Evolutionary conservation across 2,797 vertebrate genomes (phyloP).

Genomic region (Arctocebus calabarensis): DNA sequence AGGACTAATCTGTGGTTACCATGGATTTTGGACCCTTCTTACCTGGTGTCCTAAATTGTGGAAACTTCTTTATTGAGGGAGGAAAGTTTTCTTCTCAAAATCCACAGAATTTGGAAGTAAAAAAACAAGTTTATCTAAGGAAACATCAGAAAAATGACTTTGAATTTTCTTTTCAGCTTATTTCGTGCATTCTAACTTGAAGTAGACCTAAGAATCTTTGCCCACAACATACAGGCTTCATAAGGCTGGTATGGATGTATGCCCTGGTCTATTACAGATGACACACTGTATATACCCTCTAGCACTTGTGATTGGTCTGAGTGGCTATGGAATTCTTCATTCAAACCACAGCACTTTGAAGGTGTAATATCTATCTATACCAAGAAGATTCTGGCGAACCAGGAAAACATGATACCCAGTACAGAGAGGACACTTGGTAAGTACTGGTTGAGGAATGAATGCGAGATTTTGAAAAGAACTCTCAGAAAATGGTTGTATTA

Average conservation of each 20-base stretch:
- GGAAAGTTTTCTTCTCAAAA: constrained; percentile 86
- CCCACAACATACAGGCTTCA: background rate
- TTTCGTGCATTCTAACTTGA: background rate
- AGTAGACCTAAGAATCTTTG: background rate
- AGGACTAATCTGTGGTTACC: background rate
- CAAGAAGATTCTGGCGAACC: background rate
- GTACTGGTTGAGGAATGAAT: background rate
- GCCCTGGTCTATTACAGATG: background rate
- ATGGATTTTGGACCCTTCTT: background rate
- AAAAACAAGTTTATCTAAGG: constrained; percentile 86
- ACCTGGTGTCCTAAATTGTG: constrained; percentile 88
- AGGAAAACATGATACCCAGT: background rate
- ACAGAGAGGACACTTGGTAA: background rate
- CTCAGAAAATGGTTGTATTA: background rate
- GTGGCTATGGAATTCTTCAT: background rate
- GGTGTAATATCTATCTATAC: background rate
- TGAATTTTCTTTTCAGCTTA: background rate
- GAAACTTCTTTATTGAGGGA: constrained; percentile 88
- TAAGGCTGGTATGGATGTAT: background rate
- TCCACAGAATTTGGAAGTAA: constrained; percentile 86
- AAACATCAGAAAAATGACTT: background rate
- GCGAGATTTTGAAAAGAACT: background rate
- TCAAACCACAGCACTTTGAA: background rate
- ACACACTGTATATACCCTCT: background rate
- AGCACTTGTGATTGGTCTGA: background rate